Base-by-base conservation (phyloP, 2,797 vertebrate genomes). In the Eidolon dupreanum region DNA sequence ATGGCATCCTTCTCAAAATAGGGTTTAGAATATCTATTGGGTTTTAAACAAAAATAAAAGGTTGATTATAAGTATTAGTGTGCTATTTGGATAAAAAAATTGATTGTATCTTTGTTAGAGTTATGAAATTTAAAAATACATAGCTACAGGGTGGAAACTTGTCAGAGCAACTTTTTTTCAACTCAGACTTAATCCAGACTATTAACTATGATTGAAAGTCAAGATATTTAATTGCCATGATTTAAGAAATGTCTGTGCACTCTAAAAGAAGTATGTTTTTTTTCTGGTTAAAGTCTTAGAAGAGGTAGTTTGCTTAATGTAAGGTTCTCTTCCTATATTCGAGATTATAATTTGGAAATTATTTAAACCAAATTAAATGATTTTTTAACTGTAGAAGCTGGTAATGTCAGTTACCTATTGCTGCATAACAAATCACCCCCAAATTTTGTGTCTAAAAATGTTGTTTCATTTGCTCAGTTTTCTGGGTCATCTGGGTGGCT, bases 201-300 rank as follows among this genome's bases (percentile, higher is more conserved):
- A 84, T 96, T 97, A 96, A 85, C 26, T 90, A 31, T 68, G 68
- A 92, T 88, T 92, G 89, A 86, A 89, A 85, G 53, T 57, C 17
- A 66, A 89, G 36, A 88, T 46, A 68, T 28, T 75, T 87, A 87
- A 94, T 81, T 88, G 65, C 55, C 33, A 75, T 82, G 36, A 53
- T 49, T 92, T 92, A 93, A 66, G 49, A 73, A 70, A 57, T 16
- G 28, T 65, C 26, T 84, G 13, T 65, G 20, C 24, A 65, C 24
- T 92, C 24, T 77, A 81, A 77, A 78, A 82, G 11, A 31, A 31
- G 11, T 51, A 31, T 57, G 19, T 59, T 90, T 94, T 59, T 90
- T 94, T 95, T 59, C 73, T 26, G 5, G 63, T 61, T 59, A 53
- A 89, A 95, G 26, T 74, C 73, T 43, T 4, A 74, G 22, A 94